phyloP scores from a whole-genome alignment of 2,797 vertebrate genomes.

The Amblyopsis hoosieri region DNA sequence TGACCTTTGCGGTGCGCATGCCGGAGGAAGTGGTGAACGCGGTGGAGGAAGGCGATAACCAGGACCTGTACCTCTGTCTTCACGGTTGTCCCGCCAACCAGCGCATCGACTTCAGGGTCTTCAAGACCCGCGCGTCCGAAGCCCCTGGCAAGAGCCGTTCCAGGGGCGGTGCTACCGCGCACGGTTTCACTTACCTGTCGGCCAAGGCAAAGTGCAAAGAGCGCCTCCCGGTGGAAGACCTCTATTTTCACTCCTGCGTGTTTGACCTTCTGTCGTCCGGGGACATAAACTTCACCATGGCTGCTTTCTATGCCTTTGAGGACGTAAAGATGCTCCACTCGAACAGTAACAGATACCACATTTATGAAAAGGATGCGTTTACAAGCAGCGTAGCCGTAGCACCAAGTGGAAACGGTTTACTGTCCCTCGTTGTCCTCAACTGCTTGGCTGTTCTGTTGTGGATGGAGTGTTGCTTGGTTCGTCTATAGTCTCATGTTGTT shows the following conservation, averaged over 20 bases:
- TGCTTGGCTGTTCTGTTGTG: conserved; percentile 73
- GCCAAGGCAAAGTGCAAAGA: conserved; percentile 93
- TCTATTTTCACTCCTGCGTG: conserved; percentile 97
- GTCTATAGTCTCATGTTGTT: conserved; percentile 70
- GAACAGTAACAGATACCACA: conserved; percentile 90
- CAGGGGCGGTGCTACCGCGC: conserved; percentile 19
- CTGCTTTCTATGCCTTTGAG: conserved; percentile 97
- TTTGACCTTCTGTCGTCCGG: conserved; percentile 96
- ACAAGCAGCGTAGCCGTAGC: conserved; percentile 61
- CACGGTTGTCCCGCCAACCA: conserved; percentile 92
- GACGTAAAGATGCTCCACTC: conserved; percentile 96
- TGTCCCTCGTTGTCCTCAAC: conserved; percentile 50
- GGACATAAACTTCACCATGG: conserved; percentile 96
- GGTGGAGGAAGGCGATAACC: conserved; percentile 89
- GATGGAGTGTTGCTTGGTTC: conserved; percentile 68
- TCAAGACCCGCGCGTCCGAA: conserved; percentile 71
- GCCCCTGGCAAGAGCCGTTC: conserved; percentile 57
- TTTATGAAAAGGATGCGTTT: conserved; percentile 85
- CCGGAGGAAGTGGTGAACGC: conserved; percentile 93
- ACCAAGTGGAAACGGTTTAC: conserved; percentile 11
- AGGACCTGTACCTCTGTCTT: conserved; percentile 94
- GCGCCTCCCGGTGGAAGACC: conserved; percentile 93
- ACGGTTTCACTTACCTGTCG: conserved; percentile 85
- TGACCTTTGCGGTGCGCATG: conserved; percentile 96
- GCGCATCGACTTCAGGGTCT: conserved; percentile 87